phyloP scores from a whole-genome alignment of 2,888 invertebrate genomes.

The Lochmaea crataegi region DNA sequence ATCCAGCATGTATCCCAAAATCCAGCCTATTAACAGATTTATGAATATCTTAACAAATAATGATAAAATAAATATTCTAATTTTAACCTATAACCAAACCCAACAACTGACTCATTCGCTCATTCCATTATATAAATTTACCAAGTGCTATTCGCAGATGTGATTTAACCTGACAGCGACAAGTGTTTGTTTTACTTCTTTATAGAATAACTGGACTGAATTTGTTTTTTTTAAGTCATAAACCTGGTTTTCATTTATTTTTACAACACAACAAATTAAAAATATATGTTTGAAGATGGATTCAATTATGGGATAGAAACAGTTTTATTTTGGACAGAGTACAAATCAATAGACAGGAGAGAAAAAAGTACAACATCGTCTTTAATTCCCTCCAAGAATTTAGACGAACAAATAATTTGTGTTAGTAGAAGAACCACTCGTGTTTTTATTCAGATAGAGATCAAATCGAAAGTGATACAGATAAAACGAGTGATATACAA shows the following conservation, averaged over 20 bases:
- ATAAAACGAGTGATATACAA: background rate
- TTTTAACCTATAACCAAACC: background rate
- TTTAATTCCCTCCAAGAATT: background rate
- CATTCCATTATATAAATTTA: constrained; percentile 13
- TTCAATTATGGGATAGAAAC: background rate
- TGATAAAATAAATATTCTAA: constrained; percentile 2
- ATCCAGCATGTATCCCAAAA: background rate
- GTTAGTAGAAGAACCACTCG: background rate
- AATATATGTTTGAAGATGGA: background rate
- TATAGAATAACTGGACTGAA: constrained; percentile 6
- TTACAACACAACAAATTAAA: background rate
- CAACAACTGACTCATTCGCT: constrained; percentile 10
- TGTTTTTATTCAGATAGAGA: background rate
- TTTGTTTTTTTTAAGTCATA: background rate
- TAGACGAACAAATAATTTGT: background rate
- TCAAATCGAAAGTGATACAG: constrained; percentile 8
- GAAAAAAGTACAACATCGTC: no score
- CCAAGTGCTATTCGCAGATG: constrained; percentile 7
- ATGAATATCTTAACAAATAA: background rate
- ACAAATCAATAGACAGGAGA: no score
- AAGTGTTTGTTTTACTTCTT: constrained; percentile 11
- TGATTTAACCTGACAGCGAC: constrained; percentile 7
- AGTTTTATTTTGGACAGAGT: no score
- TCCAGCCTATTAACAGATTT: background rate
- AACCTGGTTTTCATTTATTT: background rate